Evolutionary conservation across 1,140 invertebrate species (phyloP), one percentile per base, ranked within the genome.

Genomic region (Oreohelix idahoensis): DNA sequence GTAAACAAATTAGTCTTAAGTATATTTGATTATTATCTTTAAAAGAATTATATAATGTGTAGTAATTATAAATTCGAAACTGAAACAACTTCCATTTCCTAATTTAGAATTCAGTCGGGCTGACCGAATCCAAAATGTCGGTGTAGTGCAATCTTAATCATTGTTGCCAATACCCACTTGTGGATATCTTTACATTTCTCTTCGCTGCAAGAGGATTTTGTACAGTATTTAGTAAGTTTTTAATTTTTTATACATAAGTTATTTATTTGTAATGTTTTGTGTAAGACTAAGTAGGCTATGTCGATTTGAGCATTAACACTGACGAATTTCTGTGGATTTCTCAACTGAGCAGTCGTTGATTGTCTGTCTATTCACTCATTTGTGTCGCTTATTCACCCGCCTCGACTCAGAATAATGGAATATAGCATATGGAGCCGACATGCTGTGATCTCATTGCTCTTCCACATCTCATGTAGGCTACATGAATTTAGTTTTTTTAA

Each of bases 111-210:
- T 63, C 77, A 66, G 77, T 79, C 77, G 53, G 45, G 77, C 77
- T 79, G 77, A 79, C 77, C 77, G 77, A 42, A 79, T 79, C 77
- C 77, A 79, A 79, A 26, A 79, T 79, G 77, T 51, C 77, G 51
- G 39, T 79, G 77, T 69, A 53, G 29, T 79, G 36, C 11, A 8
- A 66, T 79, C 39, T 66, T 1, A 20, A 79, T 63, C 39, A 11
- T 39, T n/a, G 17, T 8, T 29, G 17, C 0, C 63, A 66, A 79
- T 79, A 79, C 77, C 75, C 77, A 79, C 77, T 79, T 79, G 77
- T 79, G 77, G 77, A 79, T 79, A 66, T 66, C 32, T 49, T 29
- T 13, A 39, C 71, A 73, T 42, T 73, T 73, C 26, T n/a, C 36
- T 39, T n/a, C 36, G 38, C 42, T 42, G 29, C 1, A 1, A 29